Evolutionary conservation across 2,888 invertebrate species (phyloP).

Genomic region (Tinea pellionella): DNA sequence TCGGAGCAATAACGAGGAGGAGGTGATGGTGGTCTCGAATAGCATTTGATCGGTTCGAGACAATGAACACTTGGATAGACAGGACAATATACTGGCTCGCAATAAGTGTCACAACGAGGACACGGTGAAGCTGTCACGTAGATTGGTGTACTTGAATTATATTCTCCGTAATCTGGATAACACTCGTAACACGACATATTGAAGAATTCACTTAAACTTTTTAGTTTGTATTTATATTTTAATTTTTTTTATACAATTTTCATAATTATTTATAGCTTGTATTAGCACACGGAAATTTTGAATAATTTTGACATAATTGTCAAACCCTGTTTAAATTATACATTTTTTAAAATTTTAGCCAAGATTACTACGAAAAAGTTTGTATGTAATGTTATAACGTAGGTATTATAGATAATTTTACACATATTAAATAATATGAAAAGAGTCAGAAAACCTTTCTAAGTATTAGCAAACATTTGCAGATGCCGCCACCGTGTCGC

Average conservation of each 20-base stretch:
- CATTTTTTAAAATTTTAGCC: not conserved
- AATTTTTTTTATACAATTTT: not conserved
- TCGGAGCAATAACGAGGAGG: not conserved
- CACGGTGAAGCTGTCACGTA: not conserved
- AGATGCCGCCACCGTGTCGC: constrained; percentile 30
- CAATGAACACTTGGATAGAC: not conserved
- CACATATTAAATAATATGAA: not conserved
- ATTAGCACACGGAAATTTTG: not conserved
- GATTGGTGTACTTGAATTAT: not conserved
- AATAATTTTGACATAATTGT: not conserved
- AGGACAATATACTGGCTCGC: not conserved
- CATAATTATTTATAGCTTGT: not conserved
- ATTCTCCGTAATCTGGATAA: not conserved
- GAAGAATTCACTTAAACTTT: not conserved
- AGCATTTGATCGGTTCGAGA: not conserved
- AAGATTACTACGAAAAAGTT: not conserved
- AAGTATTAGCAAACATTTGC: constrained; percentile 48
- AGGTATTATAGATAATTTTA: not conserved
- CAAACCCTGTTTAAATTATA: not conserved
- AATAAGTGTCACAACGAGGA: constrained; percentile 14
- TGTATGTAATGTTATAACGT: not conserved
- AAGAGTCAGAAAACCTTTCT: constrained; percentile 30
- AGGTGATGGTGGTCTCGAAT: constrained; percentile 18
- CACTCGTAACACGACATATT: not conserved
- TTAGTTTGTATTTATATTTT: not conserved